phyloP scores from a whole-genome alignment of 2,113 vertebrate genomes.

The Labrus mixtus region DNA sequence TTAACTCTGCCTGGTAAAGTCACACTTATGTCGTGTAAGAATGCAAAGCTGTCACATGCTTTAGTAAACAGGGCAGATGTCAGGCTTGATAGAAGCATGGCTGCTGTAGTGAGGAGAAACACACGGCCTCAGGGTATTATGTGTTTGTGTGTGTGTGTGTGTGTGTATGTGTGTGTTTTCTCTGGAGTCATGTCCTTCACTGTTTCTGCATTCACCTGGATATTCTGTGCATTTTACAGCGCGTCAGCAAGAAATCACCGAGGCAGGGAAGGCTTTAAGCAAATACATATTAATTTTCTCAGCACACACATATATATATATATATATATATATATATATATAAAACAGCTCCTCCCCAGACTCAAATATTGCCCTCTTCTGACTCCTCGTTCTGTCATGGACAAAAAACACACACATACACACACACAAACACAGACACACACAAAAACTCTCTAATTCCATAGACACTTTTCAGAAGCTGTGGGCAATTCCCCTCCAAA shows the following conservation, averaged over 20 bases:
- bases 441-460: slow-evolving; percentile 18
- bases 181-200: slow-evolving; percentile 73
- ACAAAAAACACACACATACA: slow-evolving; percentile 20
- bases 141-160: slow-evolving; percentile 28
- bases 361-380: slow-evolving; percentile 33
- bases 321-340: slow-evolving; percentile 23
- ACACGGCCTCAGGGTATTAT: slow-evolving; percentile 52
- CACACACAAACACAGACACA: too few relatives aligned
- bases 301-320: slow-evolving; percentile 36
- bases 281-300: slow-evolving; percentile 77
- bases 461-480: slow-evolving; percentile 37
- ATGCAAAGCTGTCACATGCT: slow-evolving; percentile 44
- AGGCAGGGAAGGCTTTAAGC: slow-evolving; percentile 67
- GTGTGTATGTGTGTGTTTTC: slow-evolving; percentile 39
- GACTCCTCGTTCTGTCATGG: slow-evolving; percentile 20
- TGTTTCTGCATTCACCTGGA: slow-evolving; percentile 72
- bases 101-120: slow-evolving; percentile 60
- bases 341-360: slow-evolving; percentile 45
- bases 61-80: slow-evolving; percentile 57
- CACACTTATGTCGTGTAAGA: slow-evolving; percentile 55
- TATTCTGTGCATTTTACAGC: slow-evolving; percentile 46
- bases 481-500: slow-evolving; percentile 34
- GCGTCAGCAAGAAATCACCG: slow-evolving; percentile 73
- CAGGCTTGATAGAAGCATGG: slow-evolving; percentile 44
- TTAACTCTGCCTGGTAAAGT: slow-evolving; percentile 30